phyloP scores from a whole-genome alignment of 35 echinoderm and acorn worm species.

The Acanthaster planci region DNA sequence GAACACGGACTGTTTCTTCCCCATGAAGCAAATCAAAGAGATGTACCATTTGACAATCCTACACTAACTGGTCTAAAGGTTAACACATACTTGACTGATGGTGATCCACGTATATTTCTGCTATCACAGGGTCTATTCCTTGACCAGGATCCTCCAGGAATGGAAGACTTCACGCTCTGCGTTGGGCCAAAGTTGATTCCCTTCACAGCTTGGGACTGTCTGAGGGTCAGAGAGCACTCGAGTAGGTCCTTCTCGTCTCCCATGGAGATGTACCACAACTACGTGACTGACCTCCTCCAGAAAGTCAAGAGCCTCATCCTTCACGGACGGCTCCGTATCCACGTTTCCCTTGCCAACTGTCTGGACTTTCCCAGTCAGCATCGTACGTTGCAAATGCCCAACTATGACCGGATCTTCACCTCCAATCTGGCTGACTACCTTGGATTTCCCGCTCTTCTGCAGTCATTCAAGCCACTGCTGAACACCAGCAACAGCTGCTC shows the following conservation, averaged over 20 bases:
- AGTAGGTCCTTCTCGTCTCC: slow-evolving; percentile 3
- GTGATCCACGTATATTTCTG: too few relatives aligned
- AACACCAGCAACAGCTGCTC: not conserved
- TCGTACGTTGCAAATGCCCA: not conserved
- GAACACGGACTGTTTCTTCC: slow-evolving; percentile 27
- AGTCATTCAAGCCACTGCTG: slow-evolving; percentile 21
- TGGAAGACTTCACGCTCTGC: too few relatives aligned
- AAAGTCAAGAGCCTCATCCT: slow-evolving; percentile 15
- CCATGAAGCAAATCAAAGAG: not conserved
- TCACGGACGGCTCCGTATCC: not conserved
- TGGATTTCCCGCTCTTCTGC: not conserved
- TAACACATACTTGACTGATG: too few relatives aligned
- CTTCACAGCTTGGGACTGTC: slow-evolving; percentile 31
- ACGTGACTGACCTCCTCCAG: slow-evolving; percentile 19
- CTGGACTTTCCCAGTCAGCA: not conserved
- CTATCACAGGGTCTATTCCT: too few relatives aligned
- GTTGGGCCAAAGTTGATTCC: not conserved
- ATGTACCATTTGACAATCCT: slow-evolving; percentile 39
- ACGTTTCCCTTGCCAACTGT: not conserved
- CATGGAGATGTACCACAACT: slow-evolving; percentile 48
- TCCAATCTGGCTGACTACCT: slow-evolving; percentile 24
- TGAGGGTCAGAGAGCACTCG: slow-evolving; percentile 1
- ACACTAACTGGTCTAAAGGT: slow-evolving; percentile 31
- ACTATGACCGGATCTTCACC: slow-evolving; percentile 42
- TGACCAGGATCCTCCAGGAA: too few relatives aligned